phyloP scores from a whole-genome alignment of 64 coral and sea anemone species.

The Montipora sp. region DNA sequence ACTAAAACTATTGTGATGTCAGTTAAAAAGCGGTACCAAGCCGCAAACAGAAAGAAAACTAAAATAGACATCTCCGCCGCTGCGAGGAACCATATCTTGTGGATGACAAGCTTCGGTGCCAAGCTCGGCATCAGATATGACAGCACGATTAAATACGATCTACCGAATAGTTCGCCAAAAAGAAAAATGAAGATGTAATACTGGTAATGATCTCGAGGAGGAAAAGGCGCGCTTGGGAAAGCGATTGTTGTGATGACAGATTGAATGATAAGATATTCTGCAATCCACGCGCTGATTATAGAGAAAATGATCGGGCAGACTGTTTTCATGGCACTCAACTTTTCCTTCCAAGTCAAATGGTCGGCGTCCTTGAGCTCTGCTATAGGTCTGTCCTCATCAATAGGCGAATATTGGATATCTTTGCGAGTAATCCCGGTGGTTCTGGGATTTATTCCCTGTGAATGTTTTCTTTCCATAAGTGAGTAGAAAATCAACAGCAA shows the following conservation, averaged over 20 bases:
- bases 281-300: conserved; percentile 82
- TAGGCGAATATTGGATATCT: conserved; percentile 50
- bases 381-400: background rate
- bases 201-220: conserved; percentile 87
- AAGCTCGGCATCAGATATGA: conserved; percentile 67
- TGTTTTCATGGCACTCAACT: conserved; percentile 48
- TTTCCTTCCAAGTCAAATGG: conserved; percentile 65
- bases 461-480: conserved; percentile 88
- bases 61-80: conserved; percentile 59
- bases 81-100: conserved; percentile 74
- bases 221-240: conserved; percentile 86
- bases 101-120: conserved; percentile 59
- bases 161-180: conserved; percentile 82
- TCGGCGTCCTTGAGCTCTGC: background rate
- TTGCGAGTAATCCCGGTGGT: conserved; percentile 14
- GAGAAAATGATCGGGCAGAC: conserved; percentile 72
- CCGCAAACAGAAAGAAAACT: conserved; percentile 77
- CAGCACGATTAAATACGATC: conserved; percentile 81
- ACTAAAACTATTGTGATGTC: conserved; percentile 68
- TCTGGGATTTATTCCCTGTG: background rate
- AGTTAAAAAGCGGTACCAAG: conserved; percentile 86
- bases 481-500: conserved; percentile 81
- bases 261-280: conserved; percentile 91
- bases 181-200: conserved; percentile 94
- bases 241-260: conserved; percentile 90